Conservation (phyloP, 2,797 vertebrate species). For the Pangasius larnaudii region DNA sequence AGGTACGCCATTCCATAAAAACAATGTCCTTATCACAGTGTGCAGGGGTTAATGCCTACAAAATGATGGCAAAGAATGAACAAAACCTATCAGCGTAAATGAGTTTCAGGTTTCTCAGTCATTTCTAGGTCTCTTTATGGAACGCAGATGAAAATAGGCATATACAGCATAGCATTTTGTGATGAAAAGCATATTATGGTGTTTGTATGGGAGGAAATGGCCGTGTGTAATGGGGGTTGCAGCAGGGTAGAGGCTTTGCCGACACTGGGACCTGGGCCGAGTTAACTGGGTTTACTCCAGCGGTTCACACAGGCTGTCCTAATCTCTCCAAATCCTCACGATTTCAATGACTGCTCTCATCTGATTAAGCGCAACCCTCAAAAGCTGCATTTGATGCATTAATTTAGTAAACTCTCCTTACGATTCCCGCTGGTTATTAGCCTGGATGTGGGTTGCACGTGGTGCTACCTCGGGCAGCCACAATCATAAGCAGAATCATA, state of each 20-base stretch:
- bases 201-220: conserved; percentile 49
- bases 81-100: conserved; percentile 22
- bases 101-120: conserved; percentile 27
- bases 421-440: conserved; percentile 55
- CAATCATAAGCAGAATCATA: conserved; percentile 48
- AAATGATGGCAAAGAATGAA: conserved; percentile 11
- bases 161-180: conserved; percentile 8
- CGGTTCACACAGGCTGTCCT: conserved; percentile 69
- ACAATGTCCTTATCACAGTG: background rate
- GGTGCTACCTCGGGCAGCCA: background rate
- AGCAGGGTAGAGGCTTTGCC: conserved; percentile 68
- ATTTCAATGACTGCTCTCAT: conserved; percentile 72
- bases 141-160: conserved; percentile 24
- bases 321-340: conserved; percentile 76
- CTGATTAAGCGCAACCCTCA: conserved; percentile 74
- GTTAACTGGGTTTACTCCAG: conserved; percentile 70
- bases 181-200: conserved; percentile 37
- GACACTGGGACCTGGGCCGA: conserved; percentile 59
- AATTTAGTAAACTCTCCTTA: conserved; percentile 67
- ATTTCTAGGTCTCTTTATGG: conserved; percentile 26
- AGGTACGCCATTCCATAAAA: conserved; percentile 20
- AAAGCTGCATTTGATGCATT: conserved; percentile 73
- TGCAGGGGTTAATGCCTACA: conserved; percentile 21
- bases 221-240: conserved; percentile 66
- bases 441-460: conserved; percentile 39